Conservation (phyloP, 2,797 vertebrate genomes). For the Sus cebifrons region DNA sequence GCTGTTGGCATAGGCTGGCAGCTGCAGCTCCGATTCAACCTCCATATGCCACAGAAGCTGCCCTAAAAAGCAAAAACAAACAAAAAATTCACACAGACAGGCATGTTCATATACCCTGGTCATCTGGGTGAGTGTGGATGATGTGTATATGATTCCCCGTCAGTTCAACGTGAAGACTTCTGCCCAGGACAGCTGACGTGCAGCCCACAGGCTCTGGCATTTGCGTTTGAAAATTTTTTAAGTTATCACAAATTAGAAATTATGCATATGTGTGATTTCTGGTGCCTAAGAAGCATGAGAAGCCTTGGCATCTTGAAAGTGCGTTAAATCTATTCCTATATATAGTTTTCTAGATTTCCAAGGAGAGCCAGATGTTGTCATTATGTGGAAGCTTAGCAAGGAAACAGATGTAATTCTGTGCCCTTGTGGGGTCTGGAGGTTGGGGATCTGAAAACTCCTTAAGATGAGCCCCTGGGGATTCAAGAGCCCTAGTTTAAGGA, state of each 20-base stretch:
- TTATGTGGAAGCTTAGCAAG: background rate
- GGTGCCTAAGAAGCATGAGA: conserved; percentile 25
- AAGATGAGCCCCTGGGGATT: background rate
- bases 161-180: background rate
- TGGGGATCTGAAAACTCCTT: background rate
- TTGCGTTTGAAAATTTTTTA: conserved; percentile 20
- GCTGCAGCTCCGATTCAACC: too few species aligned
- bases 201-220: background rate
- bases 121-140: background rate
- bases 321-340: background rate
- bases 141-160: background rate
- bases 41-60: too few species aligned
- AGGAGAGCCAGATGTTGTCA: background rate
- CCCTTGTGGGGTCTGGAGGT: background rate
- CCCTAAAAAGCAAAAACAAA: too few species aligned
- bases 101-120: background rate
- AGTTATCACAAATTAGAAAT: conserved; percentile 26
- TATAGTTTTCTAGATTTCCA: conserved; percentile 59
- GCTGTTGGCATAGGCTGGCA: too few species aligned
- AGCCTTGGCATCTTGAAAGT: conserved; percentile 45
- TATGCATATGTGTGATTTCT: background rate
- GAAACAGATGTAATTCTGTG: conserved; percentile 41
- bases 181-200: background rate
- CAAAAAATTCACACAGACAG: background rate
- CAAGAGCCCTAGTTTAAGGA: conserved; percentile 36